phyloP scores from a whole-genome alignment of 2,888 invertebrate species.

The Andricus curvator region DNA sequence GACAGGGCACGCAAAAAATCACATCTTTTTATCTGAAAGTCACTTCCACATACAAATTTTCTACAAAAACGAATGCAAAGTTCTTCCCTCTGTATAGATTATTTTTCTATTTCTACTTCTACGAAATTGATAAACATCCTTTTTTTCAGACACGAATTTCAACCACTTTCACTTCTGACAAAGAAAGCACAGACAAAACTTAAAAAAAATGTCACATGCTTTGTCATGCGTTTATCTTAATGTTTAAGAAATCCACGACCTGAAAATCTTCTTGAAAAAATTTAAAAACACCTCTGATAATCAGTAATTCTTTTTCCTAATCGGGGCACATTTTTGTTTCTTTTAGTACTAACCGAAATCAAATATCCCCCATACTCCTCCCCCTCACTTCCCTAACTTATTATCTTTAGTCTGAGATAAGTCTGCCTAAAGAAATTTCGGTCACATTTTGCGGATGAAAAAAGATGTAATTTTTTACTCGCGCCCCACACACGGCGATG shows the following conservation, averaged over 20 bases:
- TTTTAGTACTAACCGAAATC: not conserved
- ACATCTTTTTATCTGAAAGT: not conserved
- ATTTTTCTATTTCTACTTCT: too few species aligned
- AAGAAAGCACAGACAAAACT: not conserved
- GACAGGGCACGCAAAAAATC: not conserved
- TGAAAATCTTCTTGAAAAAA: not conserved
- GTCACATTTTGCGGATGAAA: conserved; percentile 42
- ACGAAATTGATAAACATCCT: too few species aligned
- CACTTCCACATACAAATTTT: not conserved
- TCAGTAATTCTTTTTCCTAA: not conserved
- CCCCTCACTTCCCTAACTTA: not conserved
- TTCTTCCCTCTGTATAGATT: too few species aligned
- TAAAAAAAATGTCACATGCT: not conserved
- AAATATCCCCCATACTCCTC: not conserved
- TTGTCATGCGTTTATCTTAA: not conserved
- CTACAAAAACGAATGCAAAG: not conserved
- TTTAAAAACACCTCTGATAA: not conserved
- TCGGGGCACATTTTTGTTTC: not conserved
- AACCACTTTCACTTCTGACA: not conserved
- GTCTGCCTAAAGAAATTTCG: not conserved
- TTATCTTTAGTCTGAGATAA: not conserved
- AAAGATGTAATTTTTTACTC: conserved; percentile 25
- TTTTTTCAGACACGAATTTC: not conserved
- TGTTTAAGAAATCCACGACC: not conserved
- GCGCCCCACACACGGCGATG: conserved; percentile 34